phyloP scores from a whole-genome alignment of 1,140 invertebrate genomes.

The Onthophagus taurus region DNA sequence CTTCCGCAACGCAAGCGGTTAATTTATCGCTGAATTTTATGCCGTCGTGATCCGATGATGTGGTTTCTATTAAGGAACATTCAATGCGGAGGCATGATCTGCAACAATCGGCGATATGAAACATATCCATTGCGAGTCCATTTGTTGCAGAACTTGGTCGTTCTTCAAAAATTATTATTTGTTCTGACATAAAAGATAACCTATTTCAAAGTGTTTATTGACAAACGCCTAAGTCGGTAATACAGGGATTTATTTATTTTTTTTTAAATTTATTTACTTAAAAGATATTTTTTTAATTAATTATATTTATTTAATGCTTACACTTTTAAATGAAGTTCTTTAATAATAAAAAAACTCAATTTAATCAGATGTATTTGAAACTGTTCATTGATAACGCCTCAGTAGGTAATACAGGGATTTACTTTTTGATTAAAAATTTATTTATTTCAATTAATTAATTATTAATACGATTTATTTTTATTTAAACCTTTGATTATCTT shows the following conservation, averaged over 20 bases:
- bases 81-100: constrained; percentile 18
- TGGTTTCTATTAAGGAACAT: constrained; percentile 15
- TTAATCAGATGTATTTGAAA: too few species aligned
- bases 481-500: too few species aligned
- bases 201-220: constrained; percentile 14
- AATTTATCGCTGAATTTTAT: constrained; percentile 21
- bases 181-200: constrained; percentile 17
- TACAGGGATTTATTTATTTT: too few species aligned
- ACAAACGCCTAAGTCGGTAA: too few species aligned
- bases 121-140: constrained; percentile 18
- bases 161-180: constrained; percentile 13
- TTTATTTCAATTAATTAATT: neutral
- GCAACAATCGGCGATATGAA: constrained; percentile 18
- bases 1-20: constrained; percentile 16
- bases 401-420: too few species aligned
- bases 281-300: neutral
- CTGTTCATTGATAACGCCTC: too few species aligned
- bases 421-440: too few species aligned
- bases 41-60: constrained; percentile 13
- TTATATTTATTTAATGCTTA: too few species aligned
- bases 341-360: neutral
- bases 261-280: neutral
- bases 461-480: neutral
- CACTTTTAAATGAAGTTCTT: neutral
- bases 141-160: constrained; percentile 6